phyloP scores from a whole-genome alignment of 37 sponge, comb jelly and placozoan species.

The Halichondria panicea region DNA sequence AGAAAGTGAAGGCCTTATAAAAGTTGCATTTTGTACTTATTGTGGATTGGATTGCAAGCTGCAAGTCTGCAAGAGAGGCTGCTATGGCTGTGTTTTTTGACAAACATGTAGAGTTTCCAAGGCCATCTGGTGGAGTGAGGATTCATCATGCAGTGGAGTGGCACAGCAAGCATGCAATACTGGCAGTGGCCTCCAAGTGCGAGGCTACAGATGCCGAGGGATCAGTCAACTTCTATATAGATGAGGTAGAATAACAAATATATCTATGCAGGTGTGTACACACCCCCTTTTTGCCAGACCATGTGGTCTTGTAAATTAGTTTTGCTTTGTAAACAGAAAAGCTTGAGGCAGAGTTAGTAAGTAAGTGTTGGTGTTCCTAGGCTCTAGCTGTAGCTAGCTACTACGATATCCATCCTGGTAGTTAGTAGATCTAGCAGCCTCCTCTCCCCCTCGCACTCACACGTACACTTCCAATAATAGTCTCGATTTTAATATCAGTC shows the following conservation, averaged over 20 bases:
- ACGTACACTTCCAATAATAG: neutral
- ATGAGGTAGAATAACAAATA: constrained; percentile 63
- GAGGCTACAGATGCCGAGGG: constrained; percentile 66
- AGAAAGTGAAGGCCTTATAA: no score
- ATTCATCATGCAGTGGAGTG: constrained; percentile 55
- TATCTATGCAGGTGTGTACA: neutral
- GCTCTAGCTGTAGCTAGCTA: no score
- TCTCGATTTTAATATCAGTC: neutral
- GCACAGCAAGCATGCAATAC: constrained; percentile 68
- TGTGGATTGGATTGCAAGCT: no score
- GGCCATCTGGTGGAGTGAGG: neutral
- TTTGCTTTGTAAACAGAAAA: neutral
- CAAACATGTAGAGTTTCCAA: constrained; percentile 10
- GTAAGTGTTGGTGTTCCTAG: no score
- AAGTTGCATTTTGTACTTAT: no score
- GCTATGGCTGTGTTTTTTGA: constrained; percentile 68
- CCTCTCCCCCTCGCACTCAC: no score
- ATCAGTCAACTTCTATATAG: constrained; percentile 64
- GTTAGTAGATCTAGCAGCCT: no score
- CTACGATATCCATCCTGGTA: no score
- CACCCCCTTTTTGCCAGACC: neutral
- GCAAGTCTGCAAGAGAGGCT: neutral
- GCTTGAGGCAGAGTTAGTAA: neutral
- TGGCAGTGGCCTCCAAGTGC: constrained; percentile 83
- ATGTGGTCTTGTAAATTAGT: no score